Base-by-base conservation (phyloP, 35 echinoderm and acorn worm genomes). In the Lytechinus variegatus region DNA sequence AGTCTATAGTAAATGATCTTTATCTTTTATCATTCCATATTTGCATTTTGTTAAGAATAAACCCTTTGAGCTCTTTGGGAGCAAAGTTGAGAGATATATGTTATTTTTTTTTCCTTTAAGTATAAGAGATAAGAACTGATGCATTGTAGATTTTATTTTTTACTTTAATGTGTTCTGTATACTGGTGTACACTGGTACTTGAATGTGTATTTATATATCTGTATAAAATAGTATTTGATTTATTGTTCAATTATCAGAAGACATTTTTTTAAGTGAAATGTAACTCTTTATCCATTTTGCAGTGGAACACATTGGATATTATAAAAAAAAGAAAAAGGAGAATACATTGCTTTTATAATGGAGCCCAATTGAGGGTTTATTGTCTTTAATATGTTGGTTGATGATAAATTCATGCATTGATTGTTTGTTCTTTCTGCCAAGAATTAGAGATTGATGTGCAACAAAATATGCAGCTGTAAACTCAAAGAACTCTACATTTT, bases 381-480 rank as follows among this genome's bases (percentile, higher is more conserved):
- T 71, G 61, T 71, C 0, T 71, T 44, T 44, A 44, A 44, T 44
- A 44, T 44, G 33, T 44, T 44, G 33, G 33, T 6, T 19, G 55
- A 56, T 58, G 56, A 58, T 58, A 58, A 58, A 10, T 11, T 56
- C 9, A 11, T 13, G 9, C 6, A 58, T 58, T 58, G 56, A 58
- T 11, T 58, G 56, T 3, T 3, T 72, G 61, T 79, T 79, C 66
- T 79, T 79, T 79, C 66, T 79, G 19, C 66, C 66, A 79, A 79
- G 66, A 79, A 24, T 79, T 6, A 16, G n/a, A 79, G 19, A 79
- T 24, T 79, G 19, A 79, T 24, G 66, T 79, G 66, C 66, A 79
- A 79, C 66, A 79, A 79, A 79, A 79, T 79, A n/a, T 79, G 66
- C 66, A 79, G 66, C 66, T 79, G 66, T 79, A 79, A 79, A 79